Evolutionary conservation across 2,888 invertebrate genomes (phyloP).

Genomic region (Blastobasis adustella): DNA sequence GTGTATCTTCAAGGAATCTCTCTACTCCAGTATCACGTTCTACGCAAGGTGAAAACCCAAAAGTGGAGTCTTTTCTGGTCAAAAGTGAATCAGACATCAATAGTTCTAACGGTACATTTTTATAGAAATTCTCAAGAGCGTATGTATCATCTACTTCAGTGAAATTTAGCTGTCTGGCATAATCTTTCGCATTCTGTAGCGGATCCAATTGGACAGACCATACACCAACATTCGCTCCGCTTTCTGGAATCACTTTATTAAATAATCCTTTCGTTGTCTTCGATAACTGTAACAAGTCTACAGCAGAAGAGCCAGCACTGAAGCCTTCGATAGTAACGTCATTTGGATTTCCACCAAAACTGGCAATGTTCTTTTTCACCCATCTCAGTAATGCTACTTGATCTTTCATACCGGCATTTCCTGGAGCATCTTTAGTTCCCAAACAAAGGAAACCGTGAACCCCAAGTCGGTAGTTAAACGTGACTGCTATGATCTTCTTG

Average conservation of each 20-base stretch:
- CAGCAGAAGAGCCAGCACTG: constrained; percentile 34
- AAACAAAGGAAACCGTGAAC: constrained; percentile 28
- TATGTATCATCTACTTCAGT: constrained; percentile 25
- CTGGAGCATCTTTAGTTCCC: constrained; percentile 30
- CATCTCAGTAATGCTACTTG: constrained; percentile 38
- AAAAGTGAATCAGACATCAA: constrained; percentile 21
- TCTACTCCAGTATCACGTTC: constrained; percentile 21
- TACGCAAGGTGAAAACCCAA: constrained; percentile 10
- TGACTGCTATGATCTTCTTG: constrained; percentile 23
- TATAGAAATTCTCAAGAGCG: constrained; percentile 37
- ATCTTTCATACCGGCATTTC: constrained; percentile 42
- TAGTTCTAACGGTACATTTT: constrained; percentile 21
- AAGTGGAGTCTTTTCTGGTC: constrained; percentile 18
- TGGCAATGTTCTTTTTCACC: constrained; percentile 40
- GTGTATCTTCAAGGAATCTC: constrained; percentile 30
- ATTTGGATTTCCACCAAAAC: constrained; percentile 39
- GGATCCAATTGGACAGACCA: constrained; percentile 33
- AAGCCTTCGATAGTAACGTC: constrained; percentile 37
- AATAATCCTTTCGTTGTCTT: constrained; percentile 30
- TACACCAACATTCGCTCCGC: constrained; percentile 28
- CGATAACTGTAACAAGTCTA: constrained; percentile 34
- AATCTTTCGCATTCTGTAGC: constrained; percentile 26
- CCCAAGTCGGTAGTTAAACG: constrained; percentile 32
- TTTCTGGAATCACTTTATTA: constrained; percentile 36
- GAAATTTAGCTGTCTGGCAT: constrained; percentile 24